Percentiles rank a stretch among this genome's conserved stretches.
Evolutionary conservation across 2,888 invertebrate genomes (phyloP).

Genomic region (Clepsis dumicolana): DNA sequence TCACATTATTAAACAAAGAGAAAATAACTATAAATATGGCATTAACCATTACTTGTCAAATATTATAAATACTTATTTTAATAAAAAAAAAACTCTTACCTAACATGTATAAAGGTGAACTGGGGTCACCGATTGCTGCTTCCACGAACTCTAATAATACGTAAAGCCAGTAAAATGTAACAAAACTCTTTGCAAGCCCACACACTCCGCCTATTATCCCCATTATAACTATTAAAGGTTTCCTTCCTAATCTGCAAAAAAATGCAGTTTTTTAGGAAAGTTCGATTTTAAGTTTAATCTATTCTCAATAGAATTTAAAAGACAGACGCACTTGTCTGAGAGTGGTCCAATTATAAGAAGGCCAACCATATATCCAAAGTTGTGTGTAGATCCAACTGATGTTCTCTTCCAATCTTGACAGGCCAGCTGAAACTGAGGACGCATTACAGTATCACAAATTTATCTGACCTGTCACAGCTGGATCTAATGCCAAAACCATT

Average conservation of each 20-base stretch:
- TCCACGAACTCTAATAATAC: constrained; percentile 54
- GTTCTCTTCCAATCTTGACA: constrained; percentile 89
- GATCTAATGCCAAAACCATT: too few species aligned
- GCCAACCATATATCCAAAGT: constrained; percentile 88
- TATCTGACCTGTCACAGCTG: too few species aligned
- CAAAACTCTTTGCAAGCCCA: constrained; percentile 43
- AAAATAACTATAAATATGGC: too few species aligned
- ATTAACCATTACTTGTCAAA: too few species aligned
- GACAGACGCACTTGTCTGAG: constrained; percentile 85
- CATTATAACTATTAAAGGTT: constrained; percentile 52
- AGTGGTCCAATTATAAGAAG: constrained; percentile 87
- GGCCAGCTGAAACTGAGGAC: constrained; percentile 83
- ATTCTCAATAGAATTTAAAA: not conserved
- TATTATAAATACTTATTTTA: too few species aligned
- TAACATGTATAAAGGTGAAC: constrained; percentile 55
- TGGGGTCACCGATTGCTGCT: constrained; percentile 55
- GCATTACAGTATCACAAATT: not conserved
- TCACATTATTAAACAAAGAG: not conserved
- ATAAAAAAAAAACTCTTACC: too few species aligned
- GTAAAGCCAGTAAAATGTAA: constrained; percentile 52
- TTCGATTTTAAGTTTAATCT: too few species aligned
- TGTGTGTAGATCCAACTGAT: constrained; percentile 88
- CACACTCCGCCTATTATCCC: constrained; percentile 52
- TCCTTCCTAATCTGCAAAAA: constrained; percentile 52
- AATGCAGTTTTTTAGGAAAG: not conserved